These are phyloP conservation scores for Neotragus moschatus DNA, from an alignment of 2,113 vertebrate species.

Conservation along the genomic window DNA sequence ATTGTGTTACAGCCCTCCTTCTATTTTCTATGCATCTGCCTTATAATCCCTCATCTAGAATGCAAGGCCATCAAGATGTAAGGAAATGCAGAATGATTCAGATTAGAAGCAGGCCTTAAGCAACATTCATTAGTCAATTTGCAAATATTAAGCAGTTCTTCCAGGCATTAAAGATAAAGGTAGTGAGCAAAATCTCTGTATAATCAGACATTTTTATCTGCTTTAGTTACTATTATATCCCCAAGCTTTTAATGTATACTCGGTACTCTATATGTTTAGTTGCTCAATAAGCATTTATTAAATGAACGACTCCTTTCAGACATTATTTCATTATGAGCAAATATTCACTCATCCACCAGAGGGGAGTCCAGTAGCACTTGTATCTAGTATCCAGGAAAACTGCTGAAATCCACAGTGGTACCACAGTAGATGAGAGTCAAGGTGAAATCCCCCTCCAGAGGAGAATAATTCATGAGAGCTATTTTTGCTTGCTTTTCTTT, in stretches of 20 bases:
- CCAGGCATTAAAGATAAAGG: not conserved
- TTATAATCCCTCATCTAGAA: not conserved
- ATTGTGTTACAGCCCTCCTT: not conserved
- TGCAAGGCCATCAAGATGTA: not conserved
- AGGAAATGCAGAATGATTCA: not conserved
- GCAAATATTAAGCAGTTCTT: conserved; percentile 1
- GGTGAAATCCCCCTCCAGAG: not conserved
- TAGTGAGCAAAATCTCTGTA: not conserved
- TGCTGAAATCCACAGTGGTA: not conserved
- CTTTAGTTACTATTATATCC: not conserved
- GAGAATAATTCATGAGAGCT: not conserved
- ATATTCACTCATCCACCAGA: conserved; percentile 18
- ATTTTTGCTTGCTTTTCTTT: not conserved
- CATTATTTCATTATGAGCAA: not conserved
- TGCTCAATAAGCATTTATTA: conserved; percentile 25
- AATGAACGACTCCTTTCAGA: not conserved
- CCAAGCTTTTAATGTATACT: not conserved
- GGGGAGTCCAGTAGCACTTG: not conserved
- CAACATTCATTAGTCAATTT: not conserved
- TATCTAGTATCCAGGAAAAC: not conserved
- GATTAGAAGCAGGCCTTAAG: not conserved
- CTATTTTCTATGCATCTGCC: not conserved
- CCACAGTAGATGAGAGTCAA: not conserved
- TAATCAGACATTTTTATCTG: not conserved
- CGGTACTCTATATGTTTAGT: not conserved